These are phyloP conservation scores for Temnopleurus reevesii DNA, from an alignment of 53 echinoderm and acorn worm species.

Conservation along the genomic window DNA sequence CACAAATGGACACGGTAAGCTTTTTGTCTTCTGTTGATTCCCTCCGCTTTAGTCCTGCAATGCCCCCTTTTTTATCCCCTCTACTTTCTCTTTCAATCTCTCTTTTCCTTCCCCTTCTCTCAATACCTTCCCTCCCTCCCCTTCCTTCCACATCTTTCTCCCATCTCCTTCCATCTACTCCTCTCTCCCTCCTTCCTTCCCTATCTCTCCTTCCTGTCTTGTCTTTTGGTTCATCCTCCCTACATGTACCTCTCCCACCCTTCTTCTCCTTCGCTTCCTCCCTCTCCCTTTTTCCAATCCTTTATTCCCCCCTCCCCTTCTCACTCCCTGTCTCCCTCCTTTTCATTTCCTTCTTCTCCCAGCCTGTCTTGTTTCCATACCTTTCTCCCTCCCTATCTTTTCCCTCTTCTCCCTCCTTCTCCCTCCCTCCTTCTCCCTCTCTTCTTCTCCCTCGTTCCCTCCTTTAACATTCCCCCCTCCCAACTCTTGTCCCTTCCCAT, in stretches of 20 bases:
- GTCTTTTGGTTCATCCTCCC: not conserved
- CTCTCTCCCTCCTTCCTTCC: not conserved
- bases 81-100: not conserved
- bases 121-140: not conserved
- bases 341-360: not conserved
- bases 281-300: not conserved
- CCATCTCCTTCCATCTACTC: not conserved
- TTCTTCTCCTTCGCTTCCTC: not conserved
- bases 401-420: not conserved
- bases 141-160: not conserved
- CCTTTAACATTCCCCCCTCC: not conserved
- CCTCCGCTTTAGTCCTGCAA: too few relatives aligned
- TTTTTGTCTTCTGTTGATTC: too few relatives aligned
- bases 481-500: not conserved
- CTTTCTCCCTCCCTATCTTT: not conserved
- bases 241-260: too few relatives aligned
- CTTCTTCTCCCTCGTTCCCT: not conserved
- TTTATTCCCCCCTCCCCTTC: not conserved
- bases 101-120: not conserved
- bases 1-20: slow-evolving; percentile 97
- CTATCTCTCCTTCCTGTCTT: not conserved
- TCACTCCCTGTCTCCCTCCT: not conserved
- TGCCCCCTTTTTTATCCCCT: not conserved
- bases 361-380: not conserved
- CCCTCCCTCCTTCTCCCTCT: not conserved